A percentile compares a stretch with the other conserved stretches of the same genome.
These are phyloP conservation scores for Meriones unguiculatus DNA, from an alignment of 2,113 vertebrate genomes.

Conservation along the genomic window DNA sequence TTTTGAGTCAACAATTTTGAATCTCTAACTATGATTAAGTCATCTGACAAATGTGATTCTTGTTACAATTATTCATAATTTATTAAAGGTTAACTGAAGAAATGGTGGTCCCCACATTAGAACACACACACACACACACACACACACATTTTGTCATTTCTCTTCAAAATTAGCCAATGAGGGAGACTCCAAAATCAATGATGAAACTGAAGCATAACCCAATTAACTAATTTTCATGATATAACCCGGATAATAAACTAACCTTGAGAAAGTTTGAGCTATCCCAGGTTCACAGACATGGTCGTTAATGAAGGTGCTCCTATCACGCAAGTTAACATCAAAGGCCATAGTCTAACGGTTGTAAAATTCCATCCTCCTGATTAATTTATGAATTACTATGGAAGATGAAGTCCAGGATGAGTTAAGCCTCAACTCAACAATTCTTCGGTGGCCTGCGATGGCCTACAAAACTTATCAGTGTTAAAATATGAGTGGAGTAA, in stretches of 20 bases:
- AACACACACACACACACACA: too few relatives aligned
- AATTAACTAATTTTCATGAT: not conserved
- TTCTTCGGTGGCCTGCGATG: not conserved
- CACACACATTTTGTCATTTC: not conserved
- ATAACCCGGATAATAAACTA: not conserved
- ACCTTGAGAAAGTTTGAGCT: not conserved
- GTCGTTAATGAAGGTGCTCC: not conserved
- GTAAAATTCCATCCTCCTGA: not conserved
- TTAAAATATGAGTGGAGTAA: not conserved
- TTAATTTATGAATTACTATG: not conserved
- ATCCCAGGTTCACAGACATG: not conserved
- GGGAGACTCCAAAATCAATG: not conserved
- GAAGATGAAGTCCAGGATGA: not conserved
- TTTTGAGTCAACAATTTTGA: slow-evolving; percentile 4
- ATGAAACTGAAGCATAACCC: not conserved
- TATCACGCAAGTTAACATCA: not conserved
- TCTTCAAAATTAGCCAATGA: not conserved
- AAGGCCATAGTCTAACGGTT: not conserved
- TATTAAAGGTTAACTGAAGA: not conserved
- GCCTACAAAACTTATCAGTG: not conserved
- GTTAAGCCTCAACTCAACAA: not conserved
- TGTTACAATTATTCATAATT: slow-evolving; percentile 26
- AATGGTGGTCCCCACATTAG: not conserved
- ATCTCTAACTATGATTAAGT: slow-evolving; percentile 4
- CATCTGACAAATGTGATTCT: not conserved